Percentiles rank a stretch among this genome's conserved stretches.
Evolutionary conservation across 2,797 vertebrate genomes (phyloP).

Genomic region (Pristis pectinata): DNA sequence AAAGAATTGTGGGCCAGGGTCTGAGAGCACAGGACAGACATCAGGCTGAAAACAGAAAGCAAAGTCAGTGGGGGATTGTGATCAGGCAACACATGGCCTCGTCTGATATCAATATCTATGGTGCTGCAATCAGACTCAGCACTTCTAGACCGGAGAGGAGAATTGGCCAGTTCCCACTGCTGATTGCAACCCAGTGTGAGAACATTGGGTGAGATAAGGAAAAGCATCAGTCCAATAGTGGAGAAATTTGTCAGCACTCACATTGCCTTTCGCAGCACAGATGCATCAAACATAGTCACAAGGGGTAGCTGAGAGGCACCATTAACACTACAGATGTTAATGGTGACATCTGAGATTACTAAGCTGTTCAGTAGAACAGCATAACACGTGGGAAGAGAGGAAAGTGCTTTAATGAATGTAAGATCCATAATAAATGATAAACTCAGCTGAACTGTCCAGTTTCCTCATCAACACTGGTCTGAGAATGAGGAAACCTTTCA

Average conservation of each 20-base stretch:
- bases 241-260: too few relatives aligned
- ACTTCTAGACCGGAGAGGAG: too few relatives aligned
- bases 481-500: neutral
- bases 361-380: neutral
- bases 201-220: neutral
- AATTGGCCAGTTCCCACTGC: neutral
- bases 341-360: neutral
- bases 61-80: neutral
- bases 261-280: neutral
- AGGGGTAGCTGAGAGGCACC: neutral
- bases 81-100: too few relatives aligned
- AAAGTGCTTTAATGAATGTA: neutral
- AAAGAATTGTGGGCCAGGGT: too few relatives aligned
- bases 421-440: neutral
- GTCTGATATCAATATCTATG: too few relatives aligned
- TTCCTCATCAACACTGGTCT: neutral
- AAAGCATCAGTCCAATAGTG: neutral
- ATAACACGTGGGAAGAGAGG: neutral
- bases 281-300: neutral
- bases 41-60: neutral
- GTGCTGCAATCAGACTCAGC: neutral
- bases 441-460: neutral
- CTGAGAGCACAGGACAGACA: neutral
- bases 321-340: neutral
- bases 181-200: neutral